Conservation (phyloP, 2,113 vertebrate genomes). For the Seriola quinqueradiata region DNA sequence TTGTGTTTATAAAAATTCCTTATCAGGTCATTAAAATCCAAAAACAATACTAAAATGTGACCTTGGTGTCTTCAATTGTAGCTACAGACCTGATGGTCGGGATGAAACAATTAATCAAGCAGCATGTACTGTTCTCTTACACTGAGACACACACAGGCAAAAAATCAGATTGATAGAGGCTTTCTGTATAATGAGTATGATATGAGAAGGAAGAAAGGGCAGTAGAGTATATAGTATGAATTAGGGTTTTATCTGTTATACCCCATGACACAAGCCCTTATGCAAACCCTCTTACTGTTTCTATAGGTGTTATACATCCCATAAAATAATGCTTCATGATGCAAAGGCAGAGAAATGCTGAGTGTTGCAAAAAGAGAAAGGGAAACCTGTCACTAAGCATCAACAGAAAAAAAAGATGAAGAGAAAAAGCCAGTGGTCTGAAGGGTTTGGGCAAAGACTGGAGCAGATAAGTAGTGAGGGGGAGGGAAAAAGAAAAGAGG, state of each 20-base stretch:
- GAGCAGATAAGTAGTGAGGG: constrained; percentile 10
- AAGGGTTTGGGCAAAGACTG: constrained; percentile 24
- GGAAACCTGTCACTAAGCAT: constrained; percentile 33
- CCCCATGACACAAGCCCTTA: background rate
- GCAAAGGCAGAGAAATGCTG: constrained; percentile 21
- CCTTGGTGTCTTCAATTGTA: no score
- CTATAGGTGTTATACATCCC: constrained; percentile 2
- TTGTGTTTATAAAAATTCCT: no score
- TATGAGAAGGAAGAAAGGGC: background rate
- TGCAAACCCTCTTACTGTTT: constrained; percentile 28
- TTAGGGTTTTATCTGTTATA: background rate
- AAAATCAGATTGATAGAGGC: background rate
- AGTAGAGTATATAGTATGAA: background rate
- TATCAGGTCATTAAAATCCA: no score
- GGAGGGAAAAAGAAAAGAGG: constrained; percentile 6
- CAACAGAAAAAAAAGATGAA: constrained; percentile 11
- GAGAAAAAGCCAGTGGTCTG: constrained; percentile 34
- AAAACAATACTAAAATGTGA: no score
- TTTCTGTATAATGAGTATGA: background rate
- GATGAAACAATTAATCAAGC: no score
- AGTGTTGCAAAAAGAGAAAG: constrained; percentile 14
- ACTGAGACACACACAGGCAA: background rate
- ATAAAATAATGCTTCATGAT: constrained; percentile 33
- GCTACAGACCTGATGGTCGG: no score
- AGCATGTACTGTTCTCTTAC: background rate